These are phyloP conservation scores for Polypterus bichir DNA, from an alignment of 2,113 vertebrate species.

Conservation along the genomic window DNA sequence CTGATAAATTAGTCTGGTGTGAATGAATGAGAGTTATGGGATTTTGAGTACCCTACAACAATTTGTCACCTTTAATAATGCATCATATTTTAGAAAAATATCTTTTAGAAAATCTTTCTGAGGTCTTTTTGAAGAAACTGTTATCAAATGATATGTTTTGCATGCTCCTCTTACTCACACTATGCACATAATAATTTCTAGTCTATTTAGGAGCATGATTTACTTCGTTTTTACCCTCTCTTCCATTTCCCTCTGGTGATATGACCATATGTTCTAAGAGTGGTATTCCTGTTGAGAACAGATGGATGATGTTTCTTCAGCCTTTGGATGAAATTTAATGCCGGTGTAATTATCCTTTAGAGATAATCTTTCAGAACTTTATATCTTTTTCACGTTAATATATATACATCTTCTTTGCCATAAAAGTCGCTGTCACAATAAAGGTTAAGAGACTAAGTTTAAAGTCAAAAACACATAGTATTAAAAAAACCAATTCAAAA, in stretches of 20 bases:
- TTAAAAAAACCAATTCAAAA: too few relatives aligned
- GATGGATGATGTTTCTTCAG: conserved; percentile 24
- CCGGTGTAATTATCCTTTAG: conserved; percentile 14
- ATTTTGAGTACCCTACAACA: too few relatives aligned
- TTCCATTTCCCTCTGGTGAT: conserved; percentile 20
- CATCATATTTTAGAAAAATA: too few relatives aligned
- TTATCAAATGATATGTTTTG: neutral
- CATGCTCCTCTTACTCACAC: conserved; percentile 19
- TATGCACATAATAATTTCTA: conserved; percentile 28
- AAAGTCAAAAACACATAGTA: too few relatives aligned
- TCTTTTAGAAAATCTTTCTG: too few relatives aligned
- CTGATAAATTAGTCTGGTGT: too few relatives aligned
- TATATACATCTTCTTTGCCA: neutral
- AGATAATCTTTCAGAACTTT: conserved; percentile 13
- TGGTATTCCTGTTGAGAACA: conserved; percentile 23
- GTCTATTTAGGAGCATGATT: conserved; percentile 42
- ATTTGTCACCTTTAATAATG: too few relatives aligned
- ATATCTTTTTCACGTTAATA: conserved; percentile 6
- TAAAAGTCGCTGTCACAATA: too few relatives aligned
- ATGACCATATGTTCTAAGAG: conserved; percentile 16
- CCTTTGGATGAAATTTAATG: conserved; percentile 27
- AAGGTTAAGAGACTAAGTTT: too few relatives aligned
- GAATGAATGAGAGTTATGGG: too few relatives aligned
- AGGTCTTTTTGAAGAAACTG: too few relatives aligned
- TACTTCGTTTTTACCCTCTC: conserved; percentile 38